phyloP scores from a whole-genome alignment of 2,888 invertebrate genomes.

The Ptychoptera contaminata region DNA sequence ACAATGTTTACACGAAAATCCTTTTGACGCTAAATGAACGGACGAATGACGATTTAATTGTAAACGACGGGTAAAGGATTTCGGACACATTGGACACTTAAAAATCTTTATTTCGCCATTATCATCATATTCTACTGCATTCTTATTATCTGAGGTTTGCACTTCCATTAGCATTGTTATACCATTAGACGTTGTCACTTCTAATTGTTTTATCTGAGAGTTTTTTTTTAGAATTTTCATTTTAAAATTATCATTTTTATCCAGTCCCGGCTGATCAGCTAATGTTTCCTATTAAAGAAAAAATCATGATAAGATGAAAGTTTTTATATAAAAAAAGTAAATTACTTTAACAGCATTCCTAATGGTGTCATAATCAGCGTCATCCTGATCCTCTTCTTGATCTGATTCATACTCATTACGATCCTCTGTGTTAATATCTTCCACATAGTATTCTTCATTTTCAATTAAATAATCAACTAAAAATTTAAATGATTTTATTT shows the following conservation, averaged over 20 bases:
- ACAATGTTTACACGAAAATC: conserved; percentile 38
- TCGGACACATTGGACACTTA: conserved; percentile 44
- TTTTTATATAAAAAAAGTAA: no score
- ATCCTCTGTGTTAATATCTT: conserved; percentile 6
- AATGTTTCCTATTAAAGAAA: no score
- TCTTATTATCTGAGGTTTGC: conserved; percentile 18
- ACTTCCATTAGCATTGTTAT: conserved; percentile 33
- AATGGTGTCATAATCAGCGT: neutral
- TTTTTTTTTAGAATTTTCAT: neutral
- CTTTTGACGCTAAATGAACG: conserved; percentile 41
- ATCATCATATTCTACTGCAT: conserved; percentile 1
- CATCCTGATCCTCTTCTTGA: neutral
- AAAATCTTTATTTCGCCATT: conserved; percentile 36
- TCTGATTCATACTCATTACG: neutral
- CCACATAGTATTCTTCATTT: conserved; percentile 11
- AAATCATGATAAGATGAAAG: no score
- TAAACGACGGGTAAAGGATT: conserved; percentile 42
- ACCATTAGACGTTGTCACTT: conserved; percentile 33
- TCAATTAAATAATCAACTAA: neutral
- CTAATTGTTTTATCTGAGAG: conserved; percentile 17
- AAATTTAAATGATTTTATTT: neutral
- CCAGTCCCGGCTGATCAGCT: neutral
- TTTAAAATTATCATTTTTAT: neutral
- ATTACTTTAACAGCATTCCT: no score
- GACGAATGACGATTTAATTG: conserved; percentile 44